A percentile compares a stretch with the other conserved stretches of the same genome.
Conservation (phyloP, 2,888 invertebrate species). For the Hecatera dysodea region DNA sequence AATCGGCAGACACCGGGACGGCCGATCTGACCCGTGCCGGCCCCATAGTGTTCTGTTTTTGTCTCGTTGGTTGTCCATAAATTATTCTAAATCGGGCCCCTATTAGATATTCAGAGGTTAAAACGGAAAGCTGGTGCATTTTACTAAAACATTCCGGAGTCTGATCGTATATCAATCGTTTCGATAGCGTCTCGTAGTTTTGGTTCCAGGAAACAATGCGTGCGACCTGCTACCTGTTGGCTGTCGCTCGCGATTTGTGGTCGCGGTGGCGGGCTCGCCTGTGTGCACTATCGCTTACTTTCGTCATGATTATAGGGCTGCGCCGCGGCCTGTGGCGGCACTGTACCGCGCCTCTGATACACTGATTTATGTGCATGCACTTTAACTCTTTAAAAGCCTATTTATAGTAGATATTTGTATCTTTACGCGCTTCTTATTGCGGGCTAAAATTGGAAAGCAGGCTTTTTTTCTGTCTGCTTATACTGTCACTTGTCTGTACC, state of each 20-base stretch:
- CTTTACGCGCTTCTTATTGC: not conserved
- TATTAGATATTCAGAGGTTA: constrained; percentile 90
- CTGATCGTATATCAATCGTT: constrained; percentile 89
- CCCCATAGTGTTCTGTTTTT: constrained; percentile 89
- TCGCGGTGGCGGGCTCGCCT: constrained; percentile 69
- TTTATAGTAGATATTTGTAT: constrained; percentile 11
- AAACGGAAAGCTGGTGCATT: constrained; percentile 86
- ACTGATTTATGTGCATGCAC: constrained; percentile 41
- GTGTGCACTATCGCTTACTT: constrained; percentile 75
- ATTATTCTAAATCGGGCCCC: constrained; percentile 88
- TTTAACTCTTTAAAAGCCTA: constrained; percentile 35
- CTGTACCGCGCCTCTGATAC: constrained; percentile 34
- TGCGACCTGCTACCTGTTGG: constrained; percentile 86
- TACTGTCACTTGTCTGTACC: not conserved
- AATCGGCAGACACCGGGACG: constrained; percentile 77
- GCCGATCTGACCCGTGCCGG: constrained; percentile 73
- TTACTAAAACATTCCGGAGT: constrained; percentile 84
- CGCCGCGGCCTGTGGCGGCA: not conserved
- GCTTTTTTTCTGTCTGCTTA: not conserved
- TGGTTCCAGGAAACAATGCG: constrained; percentile 88
- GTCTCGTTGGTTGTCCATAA: constrained; percentile 85
- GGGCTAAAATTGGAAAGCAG: not conserved
- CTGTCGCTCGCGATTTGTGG: constrained; percentile 82
- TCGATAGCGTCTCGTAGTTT: constrained; percentile 85
- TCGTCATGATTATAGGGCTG: constrained; percentile 69